Conservation (phyloP, 2,797 vertebrate genomes). For the Paguma larvata region DNA sequence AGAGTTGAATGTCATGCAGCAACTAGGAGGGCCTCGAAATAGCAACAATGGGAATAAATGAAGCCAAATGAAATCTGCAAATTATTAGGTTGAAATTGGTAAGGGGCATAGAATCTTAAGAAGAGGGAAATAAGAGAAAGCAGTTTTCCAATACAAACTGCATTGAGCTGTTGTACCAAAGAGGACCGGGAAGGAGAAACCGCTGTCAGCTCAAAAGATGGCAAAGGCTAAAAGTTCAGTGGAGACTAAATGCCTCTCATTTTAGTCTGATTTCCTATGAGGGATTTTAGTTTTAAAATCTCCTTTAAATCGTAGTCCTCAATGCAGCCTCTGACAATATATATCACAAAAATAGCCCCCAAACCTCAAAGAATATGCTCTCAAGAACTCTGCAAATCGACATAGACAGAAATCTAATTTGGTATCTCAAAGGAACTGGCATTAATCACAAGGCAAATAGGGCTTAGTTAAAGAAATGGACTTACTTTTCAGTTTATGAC, state of each 20-base stretch:
- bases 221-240: background rate
- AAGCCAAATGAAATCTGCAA: constrained; percentile 83
- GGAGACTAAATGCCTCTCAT: background rate
- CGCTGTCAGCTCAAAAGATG: background rate
- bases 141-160: constrained; percentile 50
- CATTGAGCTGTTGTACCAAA: background rate
- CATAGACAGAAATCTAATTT: background rate
- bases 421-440: background rate
- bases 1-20: constrained; percentile 74
- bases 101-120: constrained; percentile 72
- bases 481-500: background rate
- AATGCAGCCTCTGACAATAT: background rate
- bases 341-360: background rate
- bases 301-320: background rate
- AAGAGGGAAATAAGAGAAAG: constrained; percentile 53
- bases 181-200: background rate
- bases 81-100: constrained; percentile 75
- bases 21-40: constrained; percentile 64
- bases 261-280: constrained; percentile 36
- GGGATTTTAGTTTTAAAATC: constrained; percentile 14
- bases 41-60: constrained; percentile 74
- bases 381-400: background rate
- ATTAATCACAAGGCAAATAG: background rate
- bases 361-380: background rate
- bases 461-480: background rate